Base-by-base conservation (phyloP, 2,888 invertebrate species). In the Pecten maximus region DNA sequence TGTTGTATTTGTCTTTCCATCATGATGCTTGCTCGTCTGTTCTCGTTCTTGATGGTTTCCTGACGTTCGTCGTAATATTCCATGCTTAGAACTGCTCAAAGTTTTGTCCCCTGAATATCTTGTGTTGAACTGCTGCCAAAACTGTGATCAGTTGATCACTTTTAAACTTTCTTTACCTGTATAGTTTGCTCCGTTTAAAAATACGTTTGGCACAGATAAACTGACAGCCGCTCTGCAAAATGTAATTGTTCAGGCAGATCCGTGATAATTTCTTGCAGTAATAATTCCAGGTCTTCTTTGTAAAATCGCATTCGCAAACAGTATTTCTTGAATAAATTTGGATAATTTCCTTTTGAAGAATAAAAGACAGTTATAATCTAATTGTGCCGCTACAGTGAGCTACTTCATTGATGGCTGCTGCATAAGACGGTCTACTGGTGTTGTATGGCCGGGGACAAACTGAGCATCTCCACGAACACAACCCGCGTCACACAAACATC, bases 11-110 rank as follows among this genome's bases (percentile, higher is more conserved):
- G 87, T 40, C 88, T 88, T n/a, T 88, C 88, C 28, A 87, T 87
- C 86, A 88, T 50, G 40, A 88, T 50, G n/a, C 88, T 88, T 54
- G 54, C 74, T n/a, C 90, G 54, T 15, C 88, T 74, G 74, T 74
- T 74, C 35, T 74, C 74, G 74, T 74, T 74, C 74, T 74, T 74
- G 10, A 35, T 28, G 35, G 74, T 6, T 74, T 74, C 74, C 74
- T 74, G 74, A 74, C 74, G 74, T 35, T 74, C 74, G 35, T 74
- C 74, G 35, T 74, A 74, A 74, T 74, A 74, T 1, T 74, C 74
- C 74, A 74, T 74, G 74, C 10, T 74, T 35, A 12, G 28, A 12
- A 0, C 35, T 35, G 10, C 74, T 74, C 74, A 60, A 60, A 16
- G 60, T 60, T 60, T 60, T 74, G 74, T 74, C 74, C 28, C 35